Percentiles rank a stretch among this genome's conserved stretches.
Conservation (phyloP, 2,113 vertebrate genomes). For the Diphyllodes magnificus region DNA sequence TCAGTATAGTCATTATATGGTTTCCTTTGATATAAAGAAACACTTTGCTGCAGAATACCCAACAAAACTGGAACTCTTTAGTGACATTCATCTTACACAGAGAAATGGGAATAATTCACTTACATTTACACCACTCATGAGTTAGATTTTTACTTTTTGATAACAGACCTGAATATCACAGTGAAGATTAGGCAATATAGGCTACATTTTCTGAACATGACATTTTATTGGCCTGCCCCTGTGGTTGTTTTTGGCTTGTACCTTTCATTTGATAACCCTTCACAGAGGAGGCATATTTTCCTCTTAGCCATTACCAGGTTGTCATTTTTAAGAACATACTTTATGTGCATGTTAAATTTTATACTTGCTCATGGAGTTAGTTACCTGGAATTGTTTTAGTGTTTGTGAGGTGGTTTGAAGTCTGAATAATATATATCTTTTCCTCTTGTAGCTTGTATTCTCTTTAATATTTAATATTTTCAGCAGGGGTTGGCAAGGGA, state of each 20-base stretch:
- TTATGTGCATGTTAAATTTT: constrained; percentile 26
- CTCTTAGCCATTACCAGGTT: not conserved
- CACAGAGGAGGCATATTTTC: not conserved
- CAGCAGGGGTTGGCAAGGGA: not conserved
- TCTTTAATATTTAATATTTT: constrained; percentile 8
- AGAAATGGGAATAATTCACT: constrained; percentile 2
- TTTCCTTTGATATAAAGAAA: constrained; percentile 14
- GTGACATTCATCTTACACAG: not conserved
- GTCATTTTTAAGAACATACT: constrained; percentile 19
- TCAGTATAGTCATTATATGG: not conserved
- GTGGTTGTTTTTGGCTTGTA: not conserved
- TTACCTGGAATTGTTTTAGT: constrained; percentile 13
- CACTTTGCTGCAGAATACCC: not conserved
- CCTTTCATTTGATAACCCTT: not conserved
- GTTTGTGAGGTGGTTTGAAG: not conserved
- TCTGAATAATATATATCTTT: not conserved
- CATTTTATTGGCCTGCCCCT: not conserved
- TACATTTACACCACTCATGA: not conserved
- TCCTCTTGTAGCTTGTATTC: not conserved
- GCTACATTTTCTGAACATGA: not conserved
- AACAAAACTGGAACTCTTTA: not conserved
- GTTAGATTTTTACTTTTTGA: not conserved
- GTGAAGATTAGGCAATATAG: not conserved
- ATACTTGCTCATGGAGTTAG: not conserved
- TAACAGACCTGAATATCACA: not conserved